A percentile compares a stretch with the other conserved stretches of the same genome.
These are phyloP conservation scores for Zoanthus sansibaricus DNA, from an alignment of 92 coral and sea anemone genomes.

Conservation along the genomic window DNA sequence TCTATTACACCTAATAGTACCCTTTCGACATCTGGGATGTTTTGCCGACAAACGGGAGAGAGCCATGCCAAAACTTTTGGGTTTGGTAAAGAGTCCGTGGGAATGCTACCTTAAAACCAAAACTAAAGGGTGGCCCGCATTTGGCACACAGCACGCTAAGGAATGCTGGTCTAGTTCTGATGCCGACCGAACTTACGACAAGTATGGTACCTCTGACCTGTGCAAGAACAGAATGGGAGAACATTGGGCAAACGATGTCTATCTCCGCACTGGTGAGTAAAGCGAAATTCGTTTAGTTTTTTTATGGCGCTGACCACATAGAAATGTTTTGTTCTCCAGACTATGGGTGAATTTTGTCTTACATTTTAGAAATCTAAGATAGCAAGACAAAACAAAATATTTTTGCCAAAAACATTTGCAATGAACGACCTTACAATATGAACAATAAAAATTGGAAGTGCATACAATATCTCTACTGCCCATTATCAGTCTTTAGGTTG, in stretches of 20 bases:
- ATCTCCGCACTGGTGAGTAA: conserved; percentile 6
- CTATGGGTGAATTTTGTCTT: too few relatives aligned
- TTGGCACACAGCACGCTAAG: conserved; percentile 18
- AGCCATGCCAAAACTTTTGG: neutral
- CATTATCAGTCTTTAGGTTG: too few relatives aligned
- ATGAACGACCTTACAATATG: too few relatives aligned
- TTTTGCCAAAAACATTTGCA: too few relatives aligned
- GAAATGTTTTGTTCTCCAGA: neutral
- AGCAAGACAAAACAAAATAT: too few relatives aligned
- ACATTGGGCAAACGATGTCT: conserved; percentile 11
- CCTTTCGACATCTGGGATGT: neutral
- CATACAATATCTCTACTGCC: too few relatives aligned
- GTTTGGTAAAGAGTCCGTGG: neutral
- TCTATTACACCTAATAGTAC: neutral
- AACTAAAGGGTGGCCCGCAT: conserved; percentile 12
- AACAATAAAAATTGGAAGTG: too few relatives aligned
- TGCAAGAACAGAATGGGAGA: conserved; percentile 24
- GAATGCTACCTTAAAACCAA: conserved; percentile 8
- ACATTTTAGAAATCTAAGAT: too few relatives aligned
- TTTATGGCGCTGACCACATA: neutral
- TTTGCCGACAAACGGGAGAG: neutral
- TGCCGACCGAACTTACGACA: conserved; percentile 16
- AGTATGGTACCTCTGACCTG: conserved; percentile 1
- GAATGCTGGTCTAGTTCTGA: conserved; percentile 36
- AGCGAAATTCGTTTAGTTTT: neutral